phyloP scores from a whole-genome alignment of 2,797 vertebrate genomes.

The Antrozous pallidus region DNA sequence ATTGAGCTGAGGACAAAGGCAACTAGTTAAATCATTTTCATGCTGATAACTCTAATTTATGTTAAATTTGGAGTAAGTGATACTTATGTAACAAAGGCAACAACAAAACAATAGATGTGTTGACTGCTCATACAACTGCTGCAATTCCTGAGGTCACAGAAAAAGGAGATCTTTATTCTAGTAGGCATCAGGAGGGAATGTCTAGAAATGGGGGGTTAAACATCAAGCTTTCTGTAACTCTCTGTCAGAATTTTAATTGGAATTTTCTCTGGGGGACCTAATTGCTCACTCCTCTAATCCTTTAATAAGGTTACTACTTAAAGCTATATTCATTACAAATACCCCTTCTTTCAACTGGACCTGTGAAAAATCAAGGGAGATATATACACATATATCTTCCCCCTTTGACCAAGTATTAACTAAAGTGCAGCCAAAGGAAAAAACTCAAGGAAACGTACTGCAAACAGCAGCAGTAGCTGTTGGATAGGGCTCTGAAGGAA shows the following conservation, averaged over 20 bases:
- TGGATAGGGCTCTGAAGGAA: background rate
- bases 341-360: background rate
- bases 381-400: background rate
- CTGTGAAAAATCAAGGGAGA: background rate
- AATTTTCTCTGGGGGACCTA: slow-evolving; percentile 6
- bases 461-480: background rate
- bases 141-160: background rate
- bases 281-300: background rate
- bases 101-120: background rate
- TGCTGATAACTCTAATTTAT: background rate
- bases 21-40: background rate
- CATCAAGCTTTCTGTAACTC: background rate
- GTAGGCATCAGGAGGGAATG: background rate
- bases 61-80: background rate
- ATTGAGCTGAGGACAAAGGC: slow-evolving; percentile 15
- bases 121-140: background rate
- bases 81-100: slow-evolving; percentile 38
- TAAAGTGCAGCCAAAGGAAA: background rate
- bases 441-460: background rate
- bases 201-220: slow-evolving; percentile 35
- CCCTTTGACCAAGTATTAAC: background rate
- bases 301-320: slow-evolving; percentile 17
- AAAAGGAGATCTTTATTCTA: background rate
- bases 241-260: slow-evolving; percentile 14
- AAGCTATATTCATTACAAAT: slow-evolving; percentile 9